Conservation (phyloP, 2,888 invertebrate genomes). For the Monoplex corrugatus region DNA sequence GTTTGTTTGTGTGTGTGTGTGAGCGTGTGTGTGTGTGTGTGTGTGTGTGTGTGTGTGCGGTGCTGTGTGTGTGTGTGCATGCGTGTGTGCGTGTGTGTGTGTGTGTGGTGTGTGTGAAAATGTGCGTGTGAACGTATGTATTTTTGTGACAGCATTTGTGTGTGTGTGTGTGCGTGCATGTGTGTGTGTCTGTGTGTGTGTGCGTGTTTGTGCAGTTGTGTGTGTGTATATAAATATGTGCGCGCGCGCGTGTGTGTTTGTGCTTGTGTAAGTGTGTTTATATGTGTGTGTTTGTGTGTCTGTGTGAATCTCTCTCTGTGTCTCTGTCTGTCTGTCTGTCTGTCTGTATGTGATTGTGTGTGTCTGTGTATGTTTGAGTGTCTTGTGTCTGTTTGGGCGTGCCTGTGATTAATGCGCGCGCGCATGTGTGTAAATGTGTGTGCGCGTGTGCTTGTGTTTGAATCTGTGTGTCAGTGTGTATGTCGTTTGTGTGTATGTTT, state of each 20-base stretch:
- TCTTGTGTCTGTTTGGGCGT: background rate
- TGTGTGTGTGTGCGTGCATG: background rate
- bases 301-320: background rate
- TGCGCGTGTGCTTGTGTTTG: background rate
- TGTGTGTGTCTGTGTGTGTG: background rate
- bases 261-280: background rate
- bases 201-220: background rate
- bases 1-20: background rate
- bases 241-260: too few species aligned
- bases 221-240: background rate
- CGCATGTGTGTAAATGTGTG: background rate
- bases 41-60: background rate
- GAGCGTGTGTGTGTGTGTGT: background rate
- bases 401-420: too few species aligned
- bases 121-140: background rate
- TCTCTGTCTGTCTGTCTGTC: slow-evolving; percentile 28
- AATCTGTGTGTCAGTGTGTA: background rate
- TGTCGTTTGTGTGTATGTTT: background rate
- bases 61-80: too few species aligned
- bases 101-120: background rate
- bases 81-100: background rate
- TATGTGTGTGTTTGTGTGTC: background rate
- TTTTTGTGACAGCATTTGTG: background rate
- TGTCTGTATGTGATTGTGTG: background rate
- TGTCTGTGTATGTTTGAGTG: background rate